These are phyloP conservation scores for Papilio polyxenes DNA, from an alignment of 1,140 invertebrate species.

Conservation along the genomic window DNA sequence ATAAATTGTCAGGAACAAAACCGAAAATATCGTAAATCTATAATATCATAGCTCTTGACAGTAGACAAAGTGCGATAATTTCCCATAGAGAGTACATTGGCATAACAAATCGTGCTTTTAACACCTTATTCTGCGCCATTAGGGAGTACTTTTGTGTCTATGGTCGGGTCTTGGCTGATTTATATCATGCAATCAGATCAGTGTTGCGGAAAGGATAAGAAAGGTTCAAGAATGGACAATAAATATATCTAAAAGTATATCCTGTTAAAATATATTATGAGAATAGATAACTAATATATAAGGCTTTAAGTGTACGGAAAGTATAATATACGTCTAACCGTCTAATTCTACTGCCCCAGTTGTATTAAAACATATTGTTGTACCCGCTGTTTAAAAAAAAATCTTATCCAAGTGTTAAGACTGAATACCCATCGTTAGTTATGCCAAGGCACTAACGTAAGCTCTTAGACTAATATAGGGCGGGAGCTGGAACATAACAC, in stretches of 20 bases:
- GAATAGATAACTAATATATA: not conserved
- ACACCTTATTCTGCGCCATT: constrained; percentile 53
- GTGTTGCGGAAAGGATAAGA: constrained; percentile 53
- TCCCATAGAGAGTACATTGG: constrained; percentile 54
- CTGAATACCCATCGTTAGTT: not conserved
- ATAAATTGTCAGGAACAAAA: not conserved
- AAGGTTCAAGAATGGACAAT: constrained; percentile 15
- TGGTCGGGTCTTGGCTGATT: constrained; percentile 49
- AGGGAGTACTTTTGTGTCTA: constrained; percentile 49
- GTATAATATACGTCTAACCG: too few relatives aligned
- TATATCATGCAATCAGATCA: constrained; percentile 59
- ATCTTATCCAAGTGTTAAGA: too few relatives aligned
- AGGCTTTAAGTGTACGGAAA: not conserved
- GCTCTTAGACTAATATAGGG: constrained; percentile 22
- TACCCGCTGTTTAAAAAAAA: too few relatives aligned
- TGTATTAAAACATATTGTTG: too few relatives aligned
- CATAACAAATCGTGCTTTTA: constrained; percentile 74
- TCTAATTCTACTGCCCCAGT: too few relatives aligned
- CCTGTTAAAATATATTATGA: not conserved
- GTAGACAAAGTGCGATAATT: constrained; percentile 53
- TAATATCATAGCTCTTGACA: constrained; percentile 44
- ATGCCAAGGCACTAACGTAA: constrained; percentile 19
- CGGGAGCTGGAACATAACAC: constrained; percentile 16
- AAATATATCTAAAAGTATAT: not conserved
- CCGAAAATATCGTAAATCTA: not conserved